Evolutionary conservation across 2,113 vertebrate genomes (phyloP).

Genomic region (Cheilinus undulatus): DNA sequence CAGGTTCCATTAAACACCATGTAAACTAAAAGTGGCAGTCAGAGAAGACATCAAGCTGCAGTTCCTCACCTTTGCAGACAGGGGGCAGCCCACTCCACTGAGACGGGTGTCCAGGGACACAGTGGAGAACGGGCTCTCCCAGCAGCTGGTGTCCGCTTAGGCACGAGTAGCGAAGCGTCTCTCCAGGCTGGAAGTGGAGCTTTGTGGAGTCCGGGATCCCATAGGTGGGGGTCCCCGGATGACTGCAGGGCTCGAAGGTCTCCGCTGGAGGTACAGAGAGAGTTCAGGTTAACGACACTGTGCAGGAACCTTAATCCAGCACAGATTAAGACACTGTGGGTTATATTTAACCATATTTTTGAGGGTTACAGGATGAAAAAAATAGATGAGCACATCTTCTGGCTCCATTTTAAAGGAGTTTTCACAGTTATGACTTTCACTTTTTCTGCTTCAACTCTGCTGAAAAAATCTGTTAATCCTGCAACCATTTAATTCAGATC

Average conservation of each 20-base stretch:
- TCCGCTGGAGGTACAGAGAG: conserved; percentile 82
- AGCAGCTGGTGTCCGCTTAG: conserved; percentile 86
- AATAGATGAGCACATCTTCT: too few species aligned
- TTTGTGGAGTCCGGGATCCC: conserved; percentile 87
- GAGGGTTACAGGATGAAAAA: too few species aligned
- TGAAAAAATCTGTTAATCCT: too few species aligned
- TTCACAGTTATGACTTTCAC: too few species aligned
- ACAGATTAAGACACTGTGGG: neutral
- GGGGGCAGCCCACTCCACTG: conserved; percentile 93
- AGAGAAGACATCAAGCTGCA: conserved; percentile 12
- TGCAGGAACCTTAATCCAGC: neutral
- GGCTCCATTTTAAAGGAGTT: too few species aligned
- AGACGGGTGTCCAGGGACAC: conserved; percentile 91
- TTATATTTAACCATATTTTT: too few species aligned
- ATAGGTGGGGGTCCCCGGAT: conserved; percentile 88
- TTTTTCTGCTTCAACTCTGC: too few species aligned
- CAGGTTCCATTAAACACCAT: too few species aligned
- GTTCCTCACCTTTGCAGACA: conserved; percentile 87
- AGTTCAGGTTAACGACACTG: neutral
- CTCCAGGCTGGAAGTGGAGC: conserved; percentile 87
- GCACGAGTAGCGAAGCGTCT: conserved; percentile 90
- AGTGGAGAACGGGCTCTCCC: conserved; percentile 89
- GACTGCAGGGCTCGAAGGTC: conserved; percentile 88
- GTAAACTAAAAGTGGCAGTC: too few species aligned
- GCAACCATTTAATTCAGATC: too few species aligned